A percentile compares a stretch with the other conserved stretches of the same genome.
These are phyloP conservation scores for Hirtodrosophila confusa DNA, from an alignment of 2,888 invertebrate species.

Conservation along the genomic window DNA sequence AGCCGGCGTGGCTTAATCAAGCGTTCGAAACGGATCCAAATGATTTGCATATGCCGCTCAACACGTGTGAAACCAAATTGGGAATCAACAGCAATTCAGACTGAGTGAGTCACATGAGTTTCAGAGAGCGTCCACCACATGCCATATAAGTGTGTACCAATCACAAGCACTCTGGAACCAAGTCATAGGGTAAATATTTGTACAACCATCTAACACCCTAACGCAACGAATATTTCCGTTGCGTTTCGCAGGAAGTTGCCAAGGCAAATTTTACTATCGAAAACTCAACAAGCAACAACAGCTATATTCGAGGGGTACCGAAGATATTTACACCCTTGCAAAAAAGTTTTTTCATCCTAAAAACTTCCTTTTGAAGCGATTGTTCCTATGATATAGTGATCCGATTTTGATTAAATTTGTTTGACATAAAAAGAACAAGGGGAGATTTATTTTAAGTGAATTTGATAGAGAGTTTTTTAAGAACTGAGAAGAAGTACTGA, in stretches of 20 bases:
- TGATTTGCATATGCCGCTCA: conserved; percentile 47
- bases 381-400: too few species aligned
- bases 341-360: too few species aligned
- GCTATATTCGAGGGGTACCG: too few species aligned
- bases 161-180: conserved; percentile 33
- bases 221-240: conserved; percentile 54
- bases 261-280: conserved; percentile 44
- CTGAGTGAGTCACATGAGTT: conserved; percentile 42
- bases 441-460: too few species aligned
- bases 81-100: conserved; percentile 13
- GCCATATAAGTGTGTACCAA: conserved; percentile 30
- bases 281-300: background rate
- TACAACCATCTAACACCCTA: conserved; percentile 43
- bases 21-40: conserved; percentile 25
- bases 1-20: conserved; percentile 42
- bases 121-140: background rate
- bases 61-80: conserved; percentile 37
- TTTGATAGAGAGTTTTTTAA: too few species aligned
- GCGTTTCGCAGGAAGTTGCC: conserved; percentile 54
- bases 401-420: too few species aligned
- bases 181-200: conserved; percentile 62
- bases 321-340: too few species aligned
- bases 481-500: too few species aligned
- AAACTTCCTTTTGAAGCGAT: too few species aligned
- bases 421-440: too few species aligned